Percentiles rank a stretch among this genome's conserved stretches.
Conservation (phyloP, 2,888 invertebrate genomes). For the Morpho deidamia region DNA sequence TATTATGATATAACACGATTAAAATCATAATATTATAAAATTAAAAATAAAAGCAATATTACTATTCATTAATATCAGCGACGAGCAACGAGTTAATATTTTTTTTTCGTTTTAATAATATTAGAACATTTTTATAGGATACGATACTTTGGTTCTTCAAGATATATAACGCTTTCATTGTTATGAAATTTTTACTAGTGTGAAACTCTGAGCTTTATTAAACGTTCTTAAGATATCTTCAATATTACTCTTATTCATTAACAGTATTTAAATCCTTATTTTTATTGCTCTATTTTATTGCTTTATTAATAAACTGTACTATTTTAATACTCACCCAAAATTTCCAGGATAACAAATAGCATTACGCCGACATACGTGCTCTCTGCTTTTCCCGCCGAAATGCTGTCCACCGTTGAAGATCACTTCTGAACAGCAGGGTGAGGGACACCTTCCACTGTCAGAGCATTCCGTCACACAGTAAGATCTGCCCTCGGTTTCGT, state of each 20-base stretch:
- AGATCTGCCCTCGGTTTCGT: slow-evolving; percentile 47
- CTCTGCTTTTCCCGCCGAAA: slow-evolving; percentile 53
- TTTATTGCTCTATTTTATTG: not conserved
- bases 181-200: not conserved
- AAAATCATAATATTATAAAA: too few species aligned
- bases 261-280: too few species aligned
- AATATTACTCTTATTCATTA: too few species aligned
- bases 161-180: too few species aligned
- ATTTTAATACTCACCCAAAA: slow-evolving; percentile 55
- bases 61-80: too few species aligned
- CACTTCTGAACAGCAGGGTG: slow-evolving; percentile 72
- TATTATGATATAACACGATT: too few species aligned
- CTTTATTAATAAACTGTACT: not conserved
- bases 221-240: too few species aligned
- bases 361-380: slow-evolving; percentile 49
- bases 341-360: slow-evolving; percentile 66
- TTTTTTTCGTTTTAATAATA: too few species aligned
- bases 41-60: too few species aligned
- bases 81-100: too few species aligned
- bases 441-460: slow-evolving; percentile 67
- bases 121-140: too few species aligned
- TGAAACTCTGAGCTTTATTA: not conserved
- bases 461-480: slow-evolving; percentile 57
- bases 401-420: slow-evolving; percentile 75
- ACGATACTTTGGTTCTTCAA: too few species aligned